Conservation (phyloP, 2,888 invertebrate genomes). For the Temnothorax unifasciatus region DNA sequence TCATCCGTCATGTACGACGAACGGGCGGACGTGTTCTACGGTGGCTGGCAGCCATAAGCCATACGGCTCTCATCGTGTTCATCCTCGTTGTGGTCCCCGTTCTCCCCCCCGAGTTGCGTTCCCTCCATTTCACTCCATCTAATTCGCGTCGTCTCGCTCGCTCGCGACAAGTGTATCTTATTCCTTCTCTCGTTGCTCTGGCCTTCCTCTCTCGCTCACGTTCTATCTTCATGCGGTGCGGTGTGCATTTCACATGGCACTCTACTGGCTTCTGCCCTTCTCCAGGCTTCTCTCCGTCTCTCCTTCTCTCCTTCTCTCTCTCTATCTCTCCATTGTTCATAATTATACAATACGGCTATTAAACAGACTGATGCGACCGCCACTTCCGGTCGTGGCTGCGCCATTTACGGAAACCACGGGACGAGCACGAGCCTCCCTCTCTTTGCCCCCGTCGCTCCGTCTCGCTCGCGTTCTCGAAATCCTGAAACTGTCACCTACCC, state of each 20-base stretch:
- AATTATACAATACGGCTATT: constrained; percentile 86
- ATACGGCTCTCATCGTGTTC: constrained; percentile 75
- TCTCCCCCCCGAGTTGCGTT: constrained; percentile 52
- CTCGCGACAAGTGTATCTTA: constrained; percentile 35
- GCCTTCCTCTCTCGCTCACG: constrained; percentile 51
- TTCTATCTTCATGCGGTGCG: constrained; percentile 52
- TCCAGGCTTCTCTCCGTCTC: constrained; percentile 58
- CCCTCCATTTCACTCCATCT: constrained; percentile 33
- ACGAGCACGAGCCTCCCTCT: constrained; percentile 75
- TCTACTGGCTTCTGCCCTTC: constrained; percentile 77
- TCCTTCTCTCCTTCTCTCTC: constrained; percentile 54
- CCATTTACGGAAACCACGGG: constrained; percentile 83
- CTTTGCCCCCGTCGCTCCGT: constrained; percentile 46
- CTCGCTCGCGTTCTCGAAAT: constrained; percentile 40
- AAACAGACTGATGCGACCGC: constrained; percentile 86
- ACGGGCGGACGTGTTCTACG: constrained; percentile 81
- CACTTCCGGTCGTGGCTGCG: constrained; percentile 82
- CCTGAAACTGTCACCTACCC: constrained; percentile 31
- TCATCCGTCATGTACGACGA: constrained; percentile 84
- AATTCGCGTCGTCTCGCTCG: constrained; percentile 47
- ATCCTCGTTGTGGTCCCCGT: constrained; percentile 61
- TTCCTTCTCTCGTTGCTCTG: constrained; percentile 54
- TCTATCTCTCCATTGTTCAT: constrained; percentile 83
- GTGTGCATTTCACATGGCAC: constrained; percentile 77
- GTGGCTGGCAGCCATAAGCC: constrained; percentile 77